Evolutionary conservation across 2,797 vertebrate species (phyloP).

Genomic region (Octomys mimax): DNA sequence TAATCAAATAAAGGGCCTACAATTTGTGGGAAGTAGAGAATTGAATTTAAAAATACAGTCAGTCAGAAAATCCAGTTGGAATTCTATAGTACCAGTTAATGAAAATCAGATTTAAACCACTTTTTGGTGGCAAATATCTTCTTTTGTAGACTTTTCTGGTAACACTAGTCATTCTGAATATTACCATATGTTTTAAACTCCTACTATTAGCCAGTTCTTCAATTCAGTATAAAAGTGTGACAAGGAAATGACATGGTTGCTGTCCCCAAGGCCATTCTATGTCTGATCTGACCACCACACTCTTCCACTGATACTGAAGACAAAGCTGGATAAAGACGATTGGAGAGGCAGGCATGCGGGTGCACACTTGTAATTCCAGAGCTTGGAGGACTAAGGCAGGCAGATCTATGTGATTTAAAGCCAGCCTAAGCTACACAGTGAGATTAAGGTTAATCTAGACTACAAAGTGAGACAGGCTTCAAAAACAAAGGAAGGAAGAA

Average conservation of each 20-base stretch:
- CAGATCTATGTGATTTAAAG: background rate
- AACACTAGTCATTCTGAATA: background rate
- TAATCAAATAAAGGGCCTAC: background rate
- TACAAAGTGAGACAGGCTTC: background rate
- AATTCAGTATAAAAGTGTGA: background rate
- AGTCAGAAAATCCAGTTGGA: background rate
- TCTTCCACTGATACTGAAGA: background rate
- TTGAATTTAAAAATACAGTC: background rate
- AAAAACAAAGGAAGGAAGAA: too few relatives aligned
- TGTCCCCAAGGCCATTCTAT: background rate
- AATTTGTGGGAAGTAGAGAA: constrained; percentile 24
- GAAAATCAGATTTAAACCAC: background rate
- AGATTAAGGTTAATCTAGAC: background rate
- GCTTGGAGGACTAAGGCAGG: background rate
- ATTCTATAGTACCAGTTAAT: background rate
- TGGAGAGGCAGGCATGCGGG: background rate
- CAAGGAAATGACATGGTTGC: background rate
- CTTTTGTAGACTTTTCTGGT: background rate
- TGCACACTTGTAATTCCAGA: background rate
- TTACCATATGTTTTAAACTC: background rate
- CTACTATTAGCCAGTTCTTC: background rate
- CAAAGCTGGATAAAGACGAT: background rate
- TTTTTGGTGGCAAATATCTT: background rate
- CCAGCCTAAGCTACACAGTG: background rate
- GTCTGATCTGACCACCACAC: background rate